A percentile compares a stretch with the other conserved stretches of the same genome.
phyloP scores from a whole-genome alignment of 2,888 invertebrate genomes.

The Drosophila macrospina region DNA sequence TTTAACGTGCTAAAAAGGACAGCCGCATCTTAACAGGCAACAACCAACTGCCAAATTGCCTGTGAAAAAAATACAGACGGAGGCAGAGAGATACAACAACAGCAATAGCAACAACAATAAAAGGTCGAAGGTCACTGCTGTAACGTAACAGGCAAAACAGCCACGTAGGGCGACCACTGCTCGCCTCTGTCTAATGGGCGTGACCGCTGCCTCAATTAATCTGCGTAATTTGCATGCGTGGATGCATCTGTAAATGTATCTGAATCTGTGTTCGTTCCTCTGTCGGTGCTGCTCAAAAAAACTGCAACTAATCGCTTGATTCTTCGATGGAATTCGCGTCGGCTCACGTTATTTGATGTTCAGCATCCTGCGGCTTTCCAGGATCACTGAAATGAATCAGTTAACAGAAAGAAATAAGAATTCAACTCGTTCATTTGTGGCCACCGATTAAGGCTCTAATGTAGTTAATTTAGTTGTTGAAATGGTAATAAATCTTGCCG shows the following conservation, averaged over 20 bases:
- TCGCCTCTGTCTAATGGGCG: slow-evolving; percentile 50
- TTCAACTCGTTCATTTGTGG: slow-evolving; percentile 6
- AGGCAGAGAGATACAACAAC: slow-evolving; percentile 26
- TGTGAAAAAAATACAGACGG: slow-evolving; percentile 59
- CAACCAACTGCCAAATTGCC: slow-evolving; percentile 50
- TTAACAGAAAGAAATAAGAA: not conserved
- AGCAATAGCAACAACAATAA: slow-evolving; percentile 44
- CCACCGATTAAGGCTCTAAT: not conserved
- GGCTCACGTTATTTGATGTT: slow-evolving; percentile 56
- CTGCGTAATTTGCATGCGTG: slow-evolving; percentile 72
- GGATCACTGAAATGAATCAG: slow-evolving; percentile 36
- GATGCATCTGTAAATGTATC: slow-evolving; percentile 26
- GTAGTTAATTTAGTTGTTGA: not conserved
- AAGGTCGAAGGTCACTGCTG: slow-evolving; percentile 75
- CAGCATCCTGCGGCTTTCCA: slow-evolving; percentile 63
- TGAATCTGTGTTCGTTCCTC: not conserved
- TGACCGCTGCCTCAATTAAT: slow-evolving; percentile 71
- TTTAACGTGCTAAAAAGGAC: slow-evolving; percentile 68
- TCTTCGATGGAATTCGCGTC: slow-evolving; percentile 54
- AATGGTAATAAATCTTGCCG: not conserved
- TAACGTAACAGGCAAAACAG: slow-evolving; percentile 35
- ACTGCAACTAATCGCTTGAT: slow-evolving; percentile 44
- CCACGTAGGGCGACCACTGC: slow-evolving; percentile 16
- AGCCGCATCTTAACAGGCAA: slow-evolving; percentile 28
- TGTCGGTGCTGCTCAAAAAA: slow-evolving; percentile 51